phyloP scores from a whole-genome alignment of 2,113 vertebrate species.

The Heterochromis multidens region DNA sequence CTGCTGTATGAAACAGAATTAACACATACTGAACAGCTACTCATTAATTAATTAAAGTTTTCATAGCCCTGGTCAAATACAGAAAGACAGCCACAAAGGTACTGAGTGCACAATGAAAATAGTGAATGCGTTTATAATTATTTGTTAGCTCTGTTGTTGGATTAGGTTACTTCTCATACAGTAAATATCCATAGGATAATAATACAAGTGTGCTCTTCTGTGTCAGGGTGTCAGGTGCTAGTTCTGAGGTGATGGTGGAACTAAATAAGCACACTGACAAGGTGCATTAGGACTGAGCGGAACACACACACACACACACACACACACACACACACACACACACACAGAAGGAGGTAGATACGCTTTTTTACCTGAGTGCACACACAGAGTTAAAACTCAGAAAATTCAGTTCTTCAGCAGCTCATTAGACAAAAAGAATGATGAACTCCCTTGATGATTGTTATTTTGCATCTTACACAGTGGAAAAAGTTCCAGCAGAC shows the following conservation, averaged over 20 bases:
- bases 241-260: rapidly evolving
- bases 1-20: background rate
- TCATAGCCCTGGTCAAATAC: background rate
- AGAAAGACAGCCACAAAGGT: background rate
- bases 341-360: background rate
- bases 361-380: background rate
- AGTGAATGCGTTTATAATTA: background rate
- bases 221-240: background rate
- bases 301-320: background rate
- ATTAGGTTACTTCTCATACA: background rate
- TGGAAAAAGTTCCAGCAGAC: background rate
- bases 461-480: background rate
- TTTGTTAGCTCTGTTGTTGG: background rate
- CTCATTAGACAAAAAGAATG: background rate
- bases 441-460: background rate
- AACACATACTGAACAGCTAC: background rate
- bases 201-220: background rate
- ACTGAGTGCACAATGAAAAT: background rate
- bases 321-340: background rate
- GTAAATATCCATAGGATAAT: background rate
- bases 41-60: background rate
- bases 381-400: background rate
- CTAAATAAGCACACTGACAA: background rate
- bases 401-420: background rate
- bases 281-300: background rate